Conservation (phyloP, 1,140 invertebrate species). For the Drosophila murphyi region DNA sequence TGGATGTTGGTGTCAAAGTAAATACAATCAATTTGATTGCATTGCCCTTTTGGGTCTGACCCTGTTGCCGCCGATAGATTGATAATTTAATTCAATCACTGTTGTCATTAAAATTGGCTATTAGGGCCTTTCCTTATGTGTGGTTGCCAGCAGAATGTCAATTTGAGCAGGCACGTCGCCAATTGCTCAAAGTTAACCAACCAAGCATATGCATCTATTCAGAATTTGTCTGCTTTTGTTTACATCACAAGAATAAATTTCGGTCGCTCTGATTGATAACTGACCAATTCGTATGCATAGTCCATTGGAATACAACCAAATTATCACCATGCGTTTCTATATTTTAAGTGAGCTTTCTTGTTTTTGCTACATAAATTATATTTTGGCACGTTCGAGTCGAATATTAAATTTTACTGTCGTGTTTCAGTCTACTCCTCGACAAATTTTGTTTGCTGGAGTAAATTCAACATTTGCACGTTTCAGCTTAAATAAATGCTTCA, state of each 20-base stretch:
- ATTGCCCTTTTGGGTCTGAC: slow-evolving; percentile 54
- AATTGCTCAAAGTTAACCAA: slow-evolving; percentile 5
- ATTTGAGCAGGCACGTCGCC: slow-evolving; percentile 55
- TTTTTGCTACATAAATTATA: slow-evolving; percentile 4
- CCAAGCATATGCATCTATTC: slow-evolving; percentile 18
- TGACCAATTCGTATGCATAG: slow-evolving; percentile 3
- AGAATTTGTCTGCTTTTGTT: slow-evolving; percentile 8
- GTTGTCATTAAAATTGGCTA: slow-evolving; percentile 75
- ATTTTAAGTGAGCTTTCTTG: neutral
- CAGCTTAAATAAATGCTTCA: neutral
- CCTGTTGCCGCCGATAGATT: slow-evolving; percentile 65
- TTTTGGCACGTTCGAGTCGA: slow-evolving; percentile 1
- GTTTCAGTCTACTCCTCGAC: neutral
- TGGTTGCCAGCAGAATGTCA: slow-evolving; percentile 51
- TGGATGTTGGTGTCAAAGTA: slow-evolving; percentile 73
- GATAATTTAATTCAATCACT: slow-evolving; percentile 81
- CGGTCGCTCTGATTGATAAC: neutral
- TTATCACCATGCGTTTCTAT: neutral
- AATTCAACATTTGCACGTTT: neutral
- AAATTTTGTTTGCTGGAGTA: neutral
- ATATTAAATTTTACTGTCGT: neutral
- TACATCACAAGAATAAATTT: slow-evolving; percentile 6
- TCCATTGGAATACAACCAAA: neutral
- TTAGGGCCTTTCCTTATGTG: slow-evolving; percentile 20
- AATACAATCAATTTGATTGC: slow-evolving; percentile 82